Evolutionary conservation across 2,113 vertebrate species (phyloP).

Genomic region (Nesospiza acunhae): DNA sequence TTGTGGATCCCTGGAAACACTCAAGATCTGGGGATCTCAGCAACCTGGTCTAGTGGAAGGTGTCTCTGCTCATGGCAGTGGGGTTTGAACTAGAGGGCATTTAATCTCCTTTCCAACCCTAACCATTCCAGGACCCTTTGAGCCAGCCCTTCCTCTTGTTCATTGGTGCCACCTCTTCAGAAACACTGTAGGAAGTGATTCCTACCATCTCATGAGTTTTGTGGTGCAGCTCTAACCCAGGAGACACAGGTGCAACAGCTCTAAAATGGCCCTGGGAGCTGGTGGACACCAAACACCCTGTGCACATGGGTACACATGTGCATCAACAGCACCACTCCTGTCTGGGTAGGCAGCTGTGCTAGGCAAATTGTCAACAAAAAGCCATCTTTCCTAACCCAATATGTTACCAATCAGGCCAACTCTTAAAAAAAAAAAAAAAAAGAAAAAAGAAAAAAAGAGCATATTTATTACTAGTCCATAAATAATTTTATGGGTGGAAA

Average conservation of each 20-base stretch:
- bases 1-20: not conserved
- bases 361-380: slow-evolving; percentile 24
- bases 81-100: no score
- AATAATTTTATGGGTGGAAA: slow-evolving; percentile 67
- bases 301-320: not conserved
- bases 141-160: not conserved
- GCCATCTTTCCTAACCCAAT: slow-evolving; percentile 19
- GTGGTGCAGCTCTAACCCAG: accelerated
- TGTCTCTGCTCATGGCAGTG: not conserved
- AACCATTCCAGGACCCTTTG: not conserved
- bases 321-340: not conserved
- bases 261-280: not conserved
- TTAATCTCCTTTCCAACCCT: not conserved
- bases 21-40: not conserved
- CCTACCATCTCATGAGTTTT: not conserved
- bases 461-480: slow-evolving; percentile 59
- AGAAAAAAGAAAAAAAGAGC: not conserved
- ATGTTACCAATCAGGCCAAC: slow-evolving; percentile 45
- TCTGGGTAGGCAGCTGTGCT: not conserved
- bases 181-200: not conserved
- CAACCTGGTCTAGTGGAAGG: not conserved
- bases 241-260: not conserved
- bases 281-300: accelerated
- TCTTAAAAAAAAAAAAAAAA: not conserved
- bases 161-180: not conserved